Evolutionary conservation across 2,113 vertebrate genomes (phyloP).

Genomic region (Silurus meridionalis): DNA sequence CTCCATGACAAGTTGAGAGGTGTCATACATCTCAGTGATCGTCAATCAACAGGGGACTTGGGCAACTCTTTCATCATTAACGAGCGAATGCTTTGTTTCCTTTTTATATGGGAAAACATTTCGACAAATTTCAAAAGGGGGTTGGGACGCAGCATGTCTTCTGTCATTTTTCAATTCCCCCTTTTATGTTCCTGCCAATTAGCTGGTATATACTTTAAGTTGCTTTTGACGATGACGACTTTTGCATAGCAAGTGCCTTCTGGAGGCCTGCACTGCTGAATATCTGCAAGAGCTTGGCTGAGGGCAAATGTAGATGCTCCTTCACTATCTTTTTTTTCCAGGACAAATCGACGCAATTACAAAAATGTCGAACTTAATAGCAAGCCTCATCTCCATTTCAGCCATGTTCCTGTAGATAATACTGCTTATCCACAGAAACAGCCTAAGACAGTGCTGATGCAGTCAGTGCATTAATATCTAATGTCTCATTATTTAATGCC

Average conservation of each 20-base stretch:
- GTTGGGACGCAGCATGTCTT: slow-evolving; percentile 56
- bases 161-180: slow-evolving; percentile 55
- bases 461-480: slow-evolving; percentile 33
- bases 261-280: not conserved
- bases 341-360: slow-evolving; percentile 20
- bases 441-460: slow-evolving; percentile 18
- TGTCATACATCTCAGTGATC: slow-evolving; percentile 80
- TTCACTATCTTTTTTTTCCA: slow-evolving; percentile 6
- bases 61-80: slow-evolving; percentile 74
- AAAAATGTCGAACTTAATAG: slow-evolving; percentile 8
- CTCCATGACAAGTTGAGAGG: slow-evolving; percentile 77
- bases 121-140: slow-evolving; percentile 57
- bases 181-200: slow-evolving; percentile 69
- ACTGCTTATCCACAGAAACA: not conserved
- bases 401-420: slow-evolving; percentile 1
- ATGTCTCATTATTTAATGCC: slow-evolving; percentile 33
- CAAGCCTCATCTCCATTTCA: not conserved
- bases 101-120: slow-evolving; percentile 63
- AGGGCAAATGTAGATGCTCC: slow-evolving; percentile 13
- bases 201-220: slow-evolving; percentile 64
- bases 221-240: slow-evolving; percentile 55
- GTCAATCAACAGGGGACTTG: slow-evolving; percentile 77
- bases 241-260: slow-evolving; percentile 52
- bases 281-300: slow-evolving; percentile 9
- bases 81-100: slow-evolving; percentile 72